Base-by-base conservation (phyloP, 2,797 vertebrate species). In the Gymnopithys bicolor region DNA sequence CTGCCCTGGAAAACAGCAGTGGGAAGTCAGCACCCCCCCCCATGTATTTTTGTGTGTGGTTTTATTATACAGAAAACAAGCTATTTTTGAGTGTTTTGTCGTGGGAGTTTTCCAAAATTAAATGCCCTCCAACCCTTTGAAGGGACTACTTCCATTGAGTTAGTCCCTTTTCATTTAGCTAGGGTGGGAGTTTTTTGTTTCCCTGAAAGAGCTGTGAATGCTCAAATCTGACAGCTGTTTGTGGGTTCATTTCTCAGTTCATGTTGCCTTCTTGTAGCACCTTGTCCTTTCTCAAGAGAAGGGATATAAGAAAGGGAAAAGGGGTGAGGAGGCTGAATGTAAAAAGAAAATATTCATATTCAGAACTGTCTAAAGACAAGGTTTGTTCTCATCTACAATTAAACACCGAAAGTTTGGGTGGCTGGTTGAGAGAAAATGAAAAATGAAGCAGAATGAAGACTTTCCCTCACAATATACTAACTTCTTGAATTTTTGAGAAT, bases 1-100 rank as follows among this genome's bases (percentile, higher is more conserved):
- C 30, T 98, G 98, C 66, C 99, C 99, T 99, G 94, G 59, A 97
- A 77, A 96, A 90, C 85, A 96, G 71, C 27, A 95, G 56, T 1
- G 7, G 3, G 25, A 83, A 23, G 35, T 95, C 89, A 90, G 22
- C n/a, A 71, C 45, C 62, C 75, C 15, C 12, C 14, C 67, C 75
- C 62, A 87, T 33, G 43, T 30, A 32, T 28, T 69, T 78, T 46
- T 81, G 16, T 70, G 32, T 95, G 21, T 21, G 33, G 32, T 48
- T 62, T 69, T 70, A 79, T 37, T 56, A 35, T 3, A 33, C 9
- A 53, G 22, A 12, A 62, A 84, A 25, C 0, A 21, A 67, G 46
- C 22, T 27, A 58, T 59, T 63, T 85, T 73, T 68, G 19, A 76
- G 19, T 13, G 46, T 58, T 91, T 81, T 86, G 19, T 30, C 13